Evolutionary conservation across 2,113 vertebrate species (phyloP).

Genomic region (Synodontis membranacea): DNA sequence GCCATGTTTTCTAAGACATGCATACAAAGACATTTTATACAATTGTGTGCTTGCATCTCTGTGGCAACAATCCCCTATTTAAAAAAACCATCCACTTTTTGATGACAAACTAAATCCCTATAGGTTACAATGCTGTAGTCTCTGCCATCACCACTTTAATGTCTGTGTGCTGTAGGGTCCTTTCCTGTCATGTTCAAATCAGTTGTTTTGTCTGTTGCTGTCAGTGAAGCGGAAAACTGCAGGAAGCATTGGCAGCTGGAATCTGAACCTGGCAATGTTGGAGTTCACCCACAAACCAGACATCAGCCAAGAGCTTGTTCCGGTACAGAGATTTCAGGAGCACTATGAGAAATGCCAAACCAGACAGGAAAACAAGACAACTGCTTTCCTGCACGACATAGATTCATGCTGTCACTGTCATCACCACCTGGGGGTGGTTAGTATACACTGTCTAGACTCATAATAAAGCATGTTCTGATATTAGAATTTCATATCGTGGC

Average conservation of each 20-base stretch:
- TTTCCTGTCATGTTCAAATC: background rate
- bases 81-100: background rate
- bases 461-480: background rate
- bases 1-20: background rate
- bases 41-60: background rate
- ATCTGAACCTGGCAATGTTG: conserved; percentile 77
- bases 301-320: conserved; percentile 80
- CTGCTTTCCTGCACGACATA: conserved; percentile 78
- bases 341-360: conserved; percentile 76
- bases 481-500: background rate
- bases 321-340: conserved; percentile 74
- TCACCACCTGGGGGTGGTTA: background rate
- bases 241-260: conserved; percentile 73
- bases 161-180: conserved; percentile 42
- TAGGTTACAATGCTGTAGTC: background rate
- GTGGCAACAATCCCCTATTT: background rate
- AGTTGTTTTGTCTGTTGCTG: conserved; percentile 8
- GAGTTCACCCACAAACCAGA: conserved; percentile 81
- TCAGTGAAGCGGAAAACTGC: conserved; percentile 50
- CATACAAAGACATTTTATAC: background rate
- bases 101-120: background rate
- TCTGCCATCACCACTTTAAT: background rate
- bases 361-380: conserved; percentile 65
- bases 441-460: background rate
- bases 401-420: conserved; percentile 60